Evolutionary conservation across 1,140 invertebrate species (phyloP).

Genomic region (Caenorhabditis remanei): DNA sequence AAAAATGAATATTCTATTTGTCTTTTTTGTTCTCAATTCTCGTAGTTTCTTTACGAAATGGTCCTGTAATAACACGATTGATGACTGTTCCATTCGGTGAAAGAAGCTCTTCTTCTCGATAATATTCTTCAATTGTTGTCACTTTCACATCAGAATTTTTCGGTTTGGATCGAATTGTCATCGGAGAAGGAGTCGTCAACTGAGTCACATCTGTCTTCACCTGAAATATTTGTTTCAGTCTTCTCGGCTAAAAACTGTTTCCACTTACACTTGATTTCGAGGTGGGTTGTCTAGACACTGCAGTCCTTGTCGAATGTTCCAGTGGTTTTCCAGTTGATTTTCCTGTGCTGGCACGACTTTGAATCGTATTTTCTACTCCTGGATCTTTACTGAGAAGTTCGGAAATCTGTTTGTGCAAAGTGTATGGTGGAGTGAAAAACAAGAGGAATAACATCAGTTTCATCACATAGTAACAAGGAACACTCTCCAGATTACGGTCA

Average conservation of each 20-base stretch:
- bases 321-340: neutral
- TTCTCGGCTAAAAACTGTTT: neutral
- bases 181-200: neutral
- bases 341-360: neutral
- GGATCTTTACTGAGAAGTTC: neutral
- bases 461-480: constrained; percentile 29
- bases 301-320: neutral
- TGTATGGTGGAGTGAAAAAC: constrained; percentile 21
- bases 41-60: constrained; percentile 51
- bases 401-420: neutral
- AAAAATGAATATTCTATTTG: neutral
- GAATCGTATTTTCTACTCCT: neutral
- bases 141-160: constrained; percentile 46
- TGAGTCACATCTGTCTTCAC: constrained; percentile 2
- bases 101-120: constrained; percentile 18
- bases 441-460: neutral
- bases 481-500: neutral
- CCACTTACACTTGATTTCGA: neutral
- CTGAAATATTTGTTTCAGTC: neutral
- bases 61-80: constrained; percentile 26
- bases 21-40: constrained; percentile 30
- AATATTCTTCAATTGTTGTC: constrained; percentile 47
- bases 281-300: neutral
- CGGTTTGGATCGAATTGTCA: neutral
- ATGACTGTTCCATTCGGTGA: constrained; percentile 21